Conservation (phyloP, 2,888 invertebrate genomes). For the Pollenia griseotomentosa region DNA sequence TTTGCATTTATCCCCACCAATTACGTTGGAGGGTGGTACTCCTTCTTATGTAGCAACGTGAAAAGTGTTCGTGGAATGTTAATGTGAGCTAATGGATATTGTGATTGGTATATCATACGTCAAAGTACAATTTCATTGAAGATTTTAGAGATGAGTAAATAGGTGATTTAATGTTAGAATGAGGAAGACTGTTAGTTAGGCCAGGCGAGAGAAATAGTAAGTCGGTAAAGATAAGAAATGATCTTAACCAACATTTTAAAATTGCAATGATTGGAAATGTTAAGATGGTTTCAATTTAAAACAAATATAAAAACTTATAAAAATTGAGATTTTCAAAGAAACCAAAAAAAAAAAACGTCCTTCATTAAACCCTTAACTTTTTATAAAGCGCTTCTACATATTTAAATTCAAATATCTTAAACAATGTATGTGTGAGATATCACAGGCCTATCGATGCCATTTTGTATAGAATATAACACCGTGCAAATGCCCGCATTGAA, state of each 20-base stretch:
- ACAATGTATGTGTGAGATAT: too few relatives aligned
- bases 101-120: conserved; percentile 54
- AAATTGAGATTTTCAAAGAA: too few relatives aligned
- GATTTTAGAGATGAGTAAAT: conserved; percentile 5
- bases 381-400: too few relatives aligned
- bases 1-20: neutral
- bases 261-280: neutral
- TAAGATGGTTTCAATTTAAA: too few relatives aligned
- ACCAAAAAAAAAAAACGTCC: too few relatives aligned
- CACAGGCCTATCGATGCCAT: too few relatives aligned
- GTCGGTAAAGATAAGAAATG: neutral
- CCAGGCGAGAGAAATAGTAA: neutral
- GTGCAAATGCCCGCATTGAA: too few relatives aligned
- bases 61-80: conserved; percentile 22
- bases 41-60: conserved; percentile 8
- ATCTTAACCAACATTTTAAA: conserved; percentile 27
- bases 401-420: too few relatives aligned
- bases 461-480: too few relatives aligned
- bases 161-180: conserved; percentile 5
- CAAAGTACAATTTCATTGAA: neutral
- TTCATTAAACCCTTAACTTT: too few relatives aligned
- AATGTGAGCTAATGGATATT: conserved; percentile 53
- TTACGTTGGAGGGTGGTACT: neutral
- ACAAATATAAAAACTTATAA: too few relatives aligned
- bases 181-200: neutral